Evolutionary conservation across 2,113 vertebrate genomes (phyloP).

Genomic region (Phaethon lepturus): DNA sequence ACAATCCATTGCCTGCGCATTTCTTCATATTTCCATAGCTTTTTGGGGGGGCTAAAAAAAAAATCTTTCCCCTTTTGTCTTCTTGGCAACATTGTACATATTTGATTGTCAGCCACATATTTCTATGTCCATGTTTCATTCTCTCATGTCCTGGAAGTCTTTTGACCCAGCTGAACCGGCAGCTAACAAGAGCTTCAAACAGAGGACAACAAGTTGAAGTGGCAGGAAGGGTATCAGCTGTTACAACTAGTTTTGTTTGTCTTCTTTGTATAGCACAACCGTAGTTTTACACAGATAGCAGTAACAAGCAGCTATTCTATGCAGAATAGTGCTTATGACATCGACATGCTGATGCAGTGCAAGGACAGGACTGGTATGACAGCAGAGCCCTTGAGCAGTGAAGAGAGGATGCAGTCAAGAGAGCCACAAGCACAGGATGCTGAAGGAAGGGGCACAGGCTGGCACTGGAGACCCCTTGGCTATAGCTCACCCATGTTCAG

Average conservation of each 20-base stretch:
- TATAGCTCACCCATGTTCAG: neutral
- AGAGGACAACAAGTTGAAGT: neutral
- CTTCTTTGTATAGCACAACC: neutral
- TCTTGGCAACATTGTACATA: neutral
- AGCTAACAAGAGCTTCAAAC: neutral
- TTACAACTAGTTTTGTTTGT: neutral
- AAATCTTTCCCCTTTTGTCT: neutral
- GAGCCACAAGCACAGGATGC: no score
- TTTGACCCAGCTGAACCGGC: neutral
- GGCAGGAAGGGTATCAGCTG: neutral
- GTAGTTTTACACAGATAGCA: neutral
- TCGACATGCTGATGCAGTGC: neutral
- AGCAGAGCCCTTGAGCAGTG: neutral
- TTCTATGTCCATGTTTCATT: neutral
- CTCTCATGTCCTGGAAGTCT: neutral
- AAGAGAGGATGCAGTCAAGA: neutral
- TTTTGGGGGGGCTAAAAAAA: accelerated
- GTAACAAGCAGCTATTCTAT: neutral
- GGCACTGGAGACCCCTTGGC: neutral
- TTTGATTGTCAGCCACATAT: neutral
- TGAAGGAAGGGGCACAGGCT: neutral
- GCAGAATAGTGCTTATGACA: neutral
- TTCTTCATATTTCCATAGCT: neutral
- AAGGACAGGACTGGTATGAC: neutral
- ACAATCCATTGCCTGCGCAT: neutral